Evolutionary conservation across 2,888 invertebrate genomes (phyloP), one percentile per base, ranked within the genome.

Genomic region (Zeuzera pyrina): DNA sequence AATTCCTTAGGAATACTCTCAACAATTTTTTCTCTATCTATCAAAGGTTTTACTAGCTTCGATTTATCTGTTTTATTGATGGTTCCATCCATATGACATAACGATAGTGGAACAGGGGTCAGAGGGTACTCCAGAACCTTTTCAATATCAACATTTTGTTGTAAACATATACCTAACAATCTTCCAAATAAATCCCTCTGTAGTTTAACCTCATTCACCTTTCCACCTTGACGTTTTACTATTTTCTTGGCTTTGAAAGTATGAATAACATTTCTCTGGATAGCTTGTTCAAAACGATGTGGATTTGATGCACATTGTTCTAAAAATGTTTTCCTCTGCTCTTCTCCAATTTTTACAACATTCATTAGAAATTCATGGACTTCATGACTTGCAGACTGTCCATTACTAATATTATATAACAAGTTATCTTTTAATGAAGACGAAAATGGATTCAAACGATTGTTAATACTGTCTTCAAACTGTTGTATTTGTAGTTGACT

Each of bases 11-110:
- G 24, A 13, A 11, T 7, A 29, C 16, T 13, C 19, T 31, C 15
- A 14, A 29, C 35, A 30, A 35, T 28, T 12, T 31, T 27, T 31
- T 35, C 36, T 28, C n/a, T 31, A 22, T 35, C 24, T 31, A 19
- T 19, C 24, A 34, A 29, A 15, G 15, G 53, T 40, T 60, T 50
- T 5, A 39, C 39, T 4, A 31, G 29, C 19, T 11, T 7, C 3
- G 49, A 45, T 35, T 57, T 57, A 21, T 46, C 32, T 10, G 52
- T 56, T 32, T 55, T 51, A 37, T 40, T 43, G 28, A 52, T 49
- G 7, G 38, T 14, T 4, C 49, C 49, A 44, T 52, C 46, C 8
- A 45, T 5, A 42, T 52, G 52, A 32, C 52, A 56, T 43, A 55
- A 30, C 3, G 52, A 5, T 12, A 45, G 25, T 26, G 47, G 43